A percentile compares a stretch with the other conserved stretches of the same genome.
These are phyloP conservation scores for Miltochrista miniata DNA, from an alignment of 2,888 invertebrate species.

Conservation along the genomic window DNA sequence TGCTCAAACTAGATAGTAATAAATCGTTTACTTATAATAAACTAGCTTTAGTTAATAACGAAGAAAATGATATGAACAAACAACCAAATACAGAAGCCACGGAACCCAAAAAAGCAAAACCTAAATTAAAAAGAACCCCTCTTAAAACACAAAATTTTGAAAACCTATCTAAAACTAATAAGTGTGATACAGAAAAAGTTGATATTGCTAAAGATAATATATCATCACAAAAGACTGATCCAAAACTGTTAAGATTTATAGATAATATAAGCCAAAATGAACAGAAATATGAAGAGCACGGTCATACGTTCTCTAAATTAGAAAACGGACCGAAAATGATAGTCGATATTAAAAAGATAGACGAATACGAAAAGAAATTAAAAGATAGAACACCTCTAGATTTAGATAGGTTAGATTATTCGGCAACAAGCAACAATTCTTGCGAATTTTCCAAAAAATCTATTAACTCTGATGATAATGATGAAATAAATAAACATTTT, in stretches of 20 bases:
- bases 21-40: conserved; percentile 24
- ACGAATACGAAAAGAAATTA: conserved; percentile 35
- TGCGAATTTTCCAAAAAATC: neutral
- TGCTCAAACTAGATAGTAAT: conserved; percentile 41
- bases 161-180: neutral
- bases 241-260: conserved; percentile 13
- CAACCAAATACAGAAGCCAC: neutral
- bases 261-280: conserved; percentile 1
- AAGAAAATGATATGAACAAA: conserved; percentile 9
- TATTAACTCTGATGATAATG: neutral
- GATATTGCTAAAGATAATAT: neutral
- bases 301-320: neutral
- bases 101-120: neutral
- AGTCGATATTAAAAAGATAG: conserved; percentile 28
- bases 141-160: conserved; percentile 1
- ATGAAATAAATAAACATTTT: neutral
- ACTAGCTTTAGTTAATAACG: conserved; percentile 4
- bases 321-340: conserved; percentile 30
- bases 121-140: conserved; percentile 9
- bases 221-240: conserved; percentile 1
- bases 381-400: conserved; percentile 15
- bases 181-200: neutral
- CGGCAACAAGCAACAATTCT: neutral
- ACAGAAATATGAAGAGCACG: neutral
- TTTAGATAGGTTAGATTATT: conserved; percentile 19